These are phyloP conservation scores for Anorthoa munda DNA, from an alignment of 2,888 invertebrate species.

Conservation along the genomic window DNA sequence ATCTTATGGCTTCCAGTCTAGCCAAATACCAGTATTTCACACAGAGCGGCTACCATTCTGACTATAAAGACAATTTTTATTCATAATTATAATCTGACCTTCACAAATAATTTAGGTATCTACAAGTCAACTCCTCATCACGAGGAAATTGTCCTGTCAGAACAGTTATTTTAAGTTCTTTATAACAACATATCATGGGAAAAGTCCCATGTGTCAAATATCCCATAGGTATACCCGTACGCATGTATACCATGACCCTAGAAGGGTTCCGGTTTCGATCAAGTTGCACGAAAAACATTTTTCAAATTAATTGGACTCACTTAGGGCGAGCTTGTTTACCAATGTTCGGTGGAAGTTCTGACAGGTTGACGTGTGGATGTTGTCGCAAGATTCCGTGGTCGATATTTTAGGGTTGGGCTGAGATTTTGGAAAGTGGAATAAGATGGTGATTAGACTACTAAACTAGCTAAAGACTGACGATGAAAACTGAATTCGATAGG, in stretches of 20 bases:
- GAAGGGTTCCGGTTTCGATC: constrained; percentile 69
- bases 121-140: background rate
- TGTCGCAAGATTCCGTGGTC: constrained; percentile 36
- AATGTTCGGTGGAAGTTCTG: constrained; percentile 52
- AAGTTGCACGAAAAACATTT: constrained; percentile 74
- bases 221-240: background rate
- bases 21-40: too few species aligned
- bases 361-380: constrained; percentile 54
- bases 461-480: too few species aligned
- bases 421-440: constrained; percentile 7
- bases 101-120: too few species aligned
- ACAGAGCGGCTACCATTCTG: too few species aligned
- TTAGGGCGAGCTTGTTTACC: constrained; percentile 70
- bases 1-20: too few species aligned
- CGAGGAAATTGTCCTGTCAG: background rate
- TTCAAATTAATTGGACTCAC: constrained; percentile 76
- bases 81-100: too few species aligned
- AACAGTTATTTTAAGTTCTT: background rate
- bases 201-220: constrained; percentile 13
- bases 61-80: too few species aligned
- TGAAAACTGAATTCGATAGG: too few species aligned
- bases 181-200: background rate
- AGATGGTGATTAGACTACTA: too few species aligned
- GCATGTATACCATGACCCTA: constrained; percentile 51
- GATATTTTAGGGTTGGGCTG: constrained; percentile 25